Conservation (phyloP, 2,113 vertebrate species). For the Dryoscopus gambensis region DNA sequence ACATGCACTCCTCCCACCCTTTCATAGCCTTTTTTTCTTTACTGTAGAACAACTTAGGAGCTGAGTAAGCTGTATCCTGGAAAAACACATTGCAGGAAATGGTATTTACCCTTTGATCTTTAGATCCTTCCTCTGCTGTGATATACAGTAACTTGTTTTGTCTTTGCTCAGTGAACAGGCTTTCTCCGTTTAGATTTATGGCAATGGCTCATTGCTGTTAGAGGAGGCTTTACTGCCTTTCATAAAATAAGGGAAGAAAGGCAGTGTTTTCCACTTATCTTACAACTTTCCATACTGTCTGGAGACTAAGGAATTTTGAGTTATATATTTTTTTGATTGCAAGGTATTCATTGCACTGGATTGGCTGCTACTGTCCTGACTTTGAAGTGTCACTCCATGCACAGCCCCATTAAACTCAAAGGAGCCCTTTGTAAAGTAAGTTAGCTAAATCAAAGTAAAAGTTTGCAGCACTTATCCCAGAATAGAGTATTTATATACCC, state of each 20-base stretch:
- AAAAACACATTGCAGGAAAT: slow-evolving; percentile 33
- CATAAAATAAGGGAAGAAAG: not conserved
- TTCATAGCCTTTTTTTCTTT: not conserved
- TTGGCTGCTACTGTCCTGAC: not conserved
- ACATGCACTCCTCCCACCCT: not conserved
- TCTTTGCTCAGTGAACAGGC: not conserved
- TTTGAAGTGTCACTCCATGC: not conserved
- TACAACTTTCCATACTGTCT: not conserved
- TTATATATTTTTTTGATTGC: not conserved
- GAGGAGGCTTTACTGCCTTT: not conserved
- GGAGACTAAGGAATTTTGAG: not conserved
- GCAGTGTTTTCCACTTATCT: not conserved
- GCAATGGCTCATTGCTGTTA: not conserved
- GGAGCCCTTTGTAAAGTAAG: not conserved
- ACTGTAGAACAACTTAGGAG: not conserved
- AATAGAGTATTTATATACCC: not conserved
- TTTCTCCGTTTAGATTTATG: slow-evolving; percentile 28
- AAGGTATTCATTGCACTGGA: not conserved
- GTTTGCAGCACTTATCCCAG: not conserved
- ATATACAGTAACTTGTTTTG: not conserved
- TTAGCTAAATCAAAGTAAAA: not conserved
- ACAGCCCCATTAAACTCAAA: not conserved
- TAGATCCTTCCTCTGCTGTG: not conserved
- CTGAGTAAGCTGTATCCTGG: not conserved
- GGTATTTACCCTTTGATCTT: slow-evolving; percentile 43